Conservation (phyloP, 2,797 vertebrate genomes). For the Limosa lapponica region DNA sequence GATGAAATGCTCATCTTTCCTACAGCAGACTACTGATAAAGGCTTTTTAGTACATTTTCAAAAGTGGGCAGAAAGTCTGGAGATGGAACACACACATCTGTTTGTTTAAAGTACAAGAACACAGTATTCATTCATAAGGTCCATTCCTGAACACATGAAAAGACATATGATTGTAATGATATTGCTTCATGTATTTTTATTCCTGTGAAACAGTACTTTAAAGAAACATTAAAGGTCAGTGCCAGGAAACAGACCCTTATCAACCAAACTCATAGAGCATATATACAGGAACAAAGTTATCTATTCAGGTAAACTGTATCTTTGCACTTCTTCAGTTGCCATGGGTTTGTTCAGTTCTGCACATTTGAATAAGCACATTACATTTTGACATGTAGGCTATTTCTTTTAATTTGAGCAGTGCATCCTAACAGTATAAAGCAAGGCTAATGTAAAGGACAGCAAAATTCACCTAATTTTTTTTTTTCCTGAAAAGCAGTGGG, state of each 20-base stretch:
- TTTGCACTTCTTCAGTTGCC: neutral
- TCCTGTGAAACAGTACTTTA: neutral
- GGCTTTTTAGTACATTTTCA: neutral
- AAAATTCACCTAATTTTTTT: neutral
- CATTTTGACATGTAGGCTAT: neutral
- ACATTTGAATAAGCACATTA: neutral
- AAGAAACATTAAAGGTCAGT: conserved; percentile 31
- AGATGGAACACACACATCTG: neutral
- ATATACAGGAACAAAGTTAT: neutral
- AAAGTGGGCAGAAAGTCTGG: neutral
- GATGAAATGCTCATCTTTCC: neutral
- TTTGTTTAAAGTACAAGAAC: conserved; percentile 14
- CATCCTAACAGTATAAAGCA: neutral
- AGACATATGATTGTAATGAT: conserved; percentile 21
- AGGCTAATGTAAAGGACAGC: fast-evolving
- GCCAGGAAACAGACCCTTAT: neutral
- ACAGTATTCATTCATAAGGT: neutral
- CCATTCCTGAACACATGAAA: neutral
- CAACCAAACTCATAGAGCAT: neutral
- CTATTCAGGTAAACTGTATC: neutral
- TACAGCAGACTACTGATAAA: neutral
- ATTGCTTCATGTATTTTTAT: neutral
- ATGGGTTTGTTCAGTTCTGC: neutral
- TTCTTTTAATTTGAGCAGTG: neutral
- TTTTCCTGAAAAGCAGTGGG: neutral